phyloP scores from a whole-genome alignment of 1,140 invertebrate genomes.

The Oppia nitens region DNA sequence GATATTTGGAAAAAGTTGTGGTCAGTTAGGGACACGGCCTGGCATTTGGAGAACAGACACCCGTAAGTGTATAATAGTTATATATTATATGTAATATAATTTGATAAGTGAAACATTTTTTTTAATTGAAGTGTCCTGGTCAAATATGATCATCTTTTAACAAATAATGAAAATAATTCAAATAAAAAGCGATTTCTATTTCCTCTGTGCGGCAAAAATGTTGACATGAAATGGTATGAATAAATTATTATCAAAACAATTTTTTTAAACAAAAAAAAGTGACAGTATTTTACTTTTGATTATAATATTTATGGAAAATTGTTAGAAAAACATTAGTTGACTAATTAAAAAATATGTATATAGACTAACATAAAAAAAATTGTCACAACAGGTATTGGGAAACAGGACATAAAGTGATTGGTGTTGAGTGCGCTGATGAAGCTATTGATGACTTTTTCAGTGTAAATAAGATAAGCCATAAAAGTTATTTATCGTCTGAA shows the following conservation, averaged over 20 bases:
- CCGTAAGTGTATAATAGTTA: slow-evolving; percentile 10
- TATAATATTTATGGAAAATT: not conserved
- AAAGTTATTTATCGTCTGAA: not conserved
- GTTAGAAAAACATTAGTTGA: not conserved
- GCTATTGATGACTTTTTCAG: slow-evolving; percentile 10
- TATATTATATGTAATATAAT: no score
- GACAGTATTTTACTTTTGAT: not conserved
- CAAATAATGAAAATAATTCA: not conserved
- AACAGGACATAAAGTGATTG: slow-evolving; percentile 7
- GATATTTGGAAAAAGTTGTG: slow-evolving; percentile 10
- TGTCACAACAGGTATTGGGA: not conserved
- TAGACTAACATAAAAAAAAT: no score
- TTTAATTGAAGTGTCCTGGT: slow-evolving; percentile 6
- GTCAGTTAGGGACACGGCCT: slow-evolving; percentile 9
- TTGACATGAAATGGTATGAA: slow-evolving; percentile 8
- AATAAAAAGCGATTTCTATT: slow-evolving; percentile 4
- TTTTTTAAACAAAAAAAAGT: not conserved
- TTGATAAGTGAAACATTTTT: no score
- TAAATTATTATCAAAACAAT: not conserved
- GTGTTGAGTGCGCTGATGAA: slow-evolving; percentile 6
- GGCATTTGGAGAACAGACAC: slow-evolving; percentile 12
- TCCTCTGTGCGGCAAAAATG: slow-evolving; percentile 11
- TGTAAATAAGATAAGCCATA: not conserved
- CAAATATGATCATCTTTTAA: slow-evolving; percentile 1
- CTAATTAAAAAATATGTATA: no score